Evolutionary conservation across 2,797 vertebrate genomes (phyloP).

Genomic region (Halcyon smyrnensis): DNA sequence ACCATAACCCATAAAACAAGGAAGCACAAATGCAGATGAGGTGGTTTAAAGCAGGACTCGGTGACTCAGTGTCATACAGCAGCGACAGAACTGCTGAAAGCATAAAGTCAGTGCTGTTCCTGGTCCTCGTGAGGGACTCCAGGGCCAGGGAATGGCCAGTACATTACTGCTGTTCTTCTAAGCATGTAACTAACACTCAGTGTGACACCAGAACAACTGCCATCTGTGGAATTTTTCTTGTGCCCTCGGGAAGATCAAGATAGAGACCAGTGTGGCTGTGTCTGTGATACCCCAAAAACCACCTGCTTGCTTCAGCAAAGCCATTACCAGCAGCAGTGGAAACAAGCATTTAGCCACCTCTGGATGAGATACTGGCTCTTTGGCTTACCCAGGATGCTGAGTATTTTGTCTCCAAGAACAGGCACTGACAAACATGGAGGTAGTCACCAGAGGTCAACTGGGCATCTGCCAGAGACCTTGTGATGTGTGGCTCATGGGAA

Average conservation of each 20-base stretch:
- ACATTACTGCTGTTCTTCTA: neutral
- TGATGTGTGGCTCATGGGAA: neutral
- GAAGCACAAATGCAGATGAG: neutral
- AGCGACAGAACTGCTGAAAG: neutral
- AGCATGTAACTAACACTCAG: neutral
- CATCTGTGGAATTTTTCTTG: neutral
- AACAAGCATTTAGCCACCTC: neutral
- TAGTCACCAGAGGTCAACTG: neutral
- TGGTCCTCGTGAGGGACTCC: neutral
- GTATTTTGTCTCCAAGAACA: neutral
- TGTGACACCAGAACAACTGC: neutral
- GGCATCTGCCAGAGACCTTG: neutral
- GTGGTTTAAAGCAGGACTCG: neutral
- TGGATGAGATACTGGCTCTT: neutral
- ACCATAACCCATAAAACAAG: neutral
- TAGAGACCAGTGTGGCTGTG: neutral
- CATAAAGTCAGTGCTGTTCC: fast-evolving
- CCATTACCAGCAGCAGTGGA: neutral
- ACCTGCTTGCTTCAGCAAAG: neutral
- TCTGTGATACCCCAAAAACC: neutral
- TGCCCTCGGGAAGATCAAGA: neutral
- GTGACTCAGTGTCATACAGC: neutral
- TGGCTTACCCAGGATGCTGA: neutral
- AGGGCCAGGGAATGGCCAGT: neutral
- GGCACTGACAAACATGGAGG: neutral